Evolutionary conservation across 2,888 invertebrate genomes (phyloP).

Genomic region (Cerastoderma edule): DNA sequence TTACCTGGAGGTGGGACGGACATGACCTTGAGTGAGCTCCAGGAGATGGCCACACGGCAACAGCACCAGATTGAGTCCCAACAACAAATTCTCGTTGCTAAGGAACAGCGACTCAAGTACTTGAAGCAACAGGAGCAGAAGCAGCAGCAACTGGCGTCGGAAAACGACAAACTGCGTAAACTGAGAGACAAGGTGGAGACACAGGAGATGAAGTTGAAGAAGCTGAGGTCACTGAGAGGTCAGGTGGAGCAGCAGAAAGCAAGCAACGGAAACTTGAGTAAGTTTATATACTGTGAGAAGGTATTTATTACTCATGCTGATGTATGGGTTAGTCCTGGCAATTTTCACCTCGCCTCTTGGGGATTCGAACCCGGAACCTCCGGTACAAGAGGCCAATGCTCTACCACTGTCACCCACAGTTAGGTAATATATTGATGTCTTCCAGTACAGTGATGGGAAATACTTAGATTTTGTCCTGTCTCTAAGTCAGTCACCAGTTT

Average conservation of each 20-base stretch:
- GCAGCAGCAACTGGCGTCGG: conserved; percentile 87
- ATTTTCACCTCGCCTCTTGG: too few relatives aligned
- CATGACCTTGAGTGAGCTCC: conserved; percentile 92
- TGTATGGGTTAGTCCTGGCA: too few relatives aligned
- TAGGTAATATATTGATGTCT: too few relatives aligned
- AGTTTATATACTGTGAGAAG: too few relatives aligned
- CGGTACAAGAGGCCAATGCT: too few relatives aligned
- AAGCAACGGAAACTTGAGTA: conserved; percentile 85
- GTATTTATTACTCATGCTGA: too few relatives aligned
- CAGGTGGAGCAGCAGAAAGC: conserved; percentile 97
- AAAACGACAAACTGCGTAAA: conserved; percentile 93
- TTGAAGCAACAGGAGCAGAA: conserved; percentile 96
- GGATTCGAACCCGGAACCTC: too few relatives aligned
- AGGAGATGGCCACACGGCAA: conserved; percentile 98
- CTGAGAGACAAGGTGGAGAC: conserved; percentile 96
- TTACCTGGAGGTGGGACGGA: conserved; percentile 78
- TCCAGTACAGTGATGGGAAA: too few relatives aligned
- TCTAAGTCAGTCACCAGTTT: too few relatives aligned
- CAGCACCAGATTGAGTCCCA: conserved; percentile 99
- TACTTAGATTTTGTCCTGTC: too few relatives aligned
- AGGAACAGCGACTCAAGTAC: conserved; percentile 96
- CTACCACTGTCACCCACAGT: too few relatives aligned
- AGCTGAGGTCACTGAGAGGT: conserved; percentile 94
- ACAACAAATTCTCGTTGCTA: conserved; percentile 94
- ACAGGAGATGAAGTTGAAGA: conserved; percentile 96